A percentile compares a stretch with the other conserved stretches of the same genome.
These are phyloP conservation scores for Numida meleagris DNA, from an alignment of 2,113 vertebrate species.

Conservation along the genomic window DNA sequence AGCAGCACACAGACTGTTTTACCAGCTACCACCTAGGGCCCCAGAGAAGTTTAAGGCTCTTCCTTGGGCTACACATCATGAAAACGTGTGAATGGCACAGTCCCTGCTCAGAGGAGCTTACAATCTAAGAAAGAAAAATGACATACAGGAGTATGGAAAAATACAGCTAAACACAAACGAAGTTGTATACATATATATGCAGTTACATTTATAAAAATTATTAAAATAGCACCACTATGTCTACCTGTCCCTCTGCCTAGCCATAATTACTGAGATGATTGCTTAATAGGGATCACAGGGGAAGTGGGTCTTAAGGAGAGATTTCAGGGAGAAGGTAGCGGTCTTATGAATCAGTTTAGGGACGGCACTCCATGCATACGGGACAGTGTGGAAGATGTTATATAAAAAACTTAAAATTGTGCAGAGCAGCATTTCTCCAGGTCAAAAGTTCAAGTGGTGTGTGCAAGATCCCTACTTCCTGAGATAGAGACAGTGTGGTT, in stretches of 20 bases:
- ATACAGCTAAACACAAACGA: conserved; percentile 63
- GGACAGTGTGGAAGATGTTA: conserved; percentile 60
- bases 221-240: background rate
- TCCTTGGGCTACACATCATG: background rate
- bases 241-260: conserved; percentile 52
- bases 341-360: conserved; percentile 47
- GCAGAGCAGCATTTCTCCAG: conserved; percentile 65
- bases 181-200: conserved; percentile 1
- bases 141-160: conserved; percentile 49
- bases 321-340: conserved; percentile 32
- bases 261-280: background rate
- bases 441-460: conserved; percentile 32
- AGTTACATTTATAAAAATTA: background rate
- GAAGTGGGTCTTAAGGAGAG: conserved; percentile 34
- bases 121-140: conserved; percentile 53
- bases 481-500: conserved; percentile 61
- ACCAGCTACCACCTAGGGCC: background rate
- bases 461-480: conserved; percentile 56
- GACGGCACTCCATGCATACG: conserved; percentile 66
- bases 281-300: background rate
- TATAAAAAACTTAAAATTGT: background rate
- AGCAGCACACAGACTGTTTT: background rate
- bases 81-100: conserved; percentile 34
- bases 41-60: background rate
- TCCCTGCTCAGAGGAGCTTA: conserved; percentile 56